Conservation (phyloP, 2,113 vertebrate genomes). For the Elephantulus edwardii region DNA sequence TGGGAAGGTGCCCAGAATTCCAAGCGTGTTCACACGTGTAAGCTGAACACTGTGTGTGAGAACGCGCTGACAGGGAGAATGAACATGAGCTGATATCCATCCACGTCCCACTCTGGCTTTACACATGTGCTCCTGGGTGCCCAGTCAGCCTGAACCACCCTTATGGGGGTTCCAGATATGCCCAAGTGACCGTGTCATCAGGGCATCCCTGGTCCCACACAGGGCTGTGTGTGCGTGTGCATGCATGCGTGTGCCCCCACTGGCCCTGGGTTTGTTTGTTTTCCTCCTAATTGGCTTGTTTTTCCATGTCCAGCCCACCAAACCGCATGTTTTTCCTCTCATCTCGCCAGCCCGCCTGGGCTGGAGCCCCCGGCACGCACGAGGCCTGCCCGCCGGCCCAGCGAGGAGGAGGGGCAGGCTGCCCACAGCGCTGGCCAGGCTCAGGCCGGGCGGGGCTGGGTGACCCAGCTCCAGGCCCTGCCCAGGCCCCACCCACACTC, state of each 20-base stretch:
- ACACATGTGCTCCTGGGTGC: background rate
- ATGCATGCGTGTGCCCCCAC: slow-evolving; percentile 45
- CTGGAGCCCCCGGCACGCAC: slow-evolving; percentile 79
- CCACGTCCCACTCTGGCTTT: background rate
- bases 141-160: background rate
- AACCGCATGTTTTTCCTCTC: slow-evolving; percentile 86
- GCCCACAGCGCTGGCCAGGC: slow-evolving; percentile 61
- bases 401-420: slow-evolving; percentile 51
- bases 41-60: background rate
- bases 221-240: slow-evolving; percentile 32
- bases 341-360: slow-evolving; percentile 82
- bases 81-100: background rate
- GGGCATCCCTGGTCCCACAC: background rate
- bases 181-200: background rate
- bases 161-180: slow-evolving; percentile 15
- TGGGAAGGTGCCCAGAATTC: slow-evolving; percentile 12
- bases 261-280: slow-evolving; percentile 83
- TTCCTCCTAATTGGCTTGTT: slow-evolving; percentile 86
- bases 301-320: slow-evolving; percentile 87
- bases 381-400: slow-evolving; percentile 55
- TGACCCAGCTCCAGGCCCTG: slow-evolving; percentile 57
- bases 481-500: slow-evolving; percentile 27
- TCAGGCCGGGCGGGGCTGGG: slow-evolving; percentile 22
- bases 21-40: background rate
- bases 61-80: background rate